Evolutionary conservation across 2,113 vertebrate species (phyloP).

Genomic region (Pterocles burchelli): DNA sequence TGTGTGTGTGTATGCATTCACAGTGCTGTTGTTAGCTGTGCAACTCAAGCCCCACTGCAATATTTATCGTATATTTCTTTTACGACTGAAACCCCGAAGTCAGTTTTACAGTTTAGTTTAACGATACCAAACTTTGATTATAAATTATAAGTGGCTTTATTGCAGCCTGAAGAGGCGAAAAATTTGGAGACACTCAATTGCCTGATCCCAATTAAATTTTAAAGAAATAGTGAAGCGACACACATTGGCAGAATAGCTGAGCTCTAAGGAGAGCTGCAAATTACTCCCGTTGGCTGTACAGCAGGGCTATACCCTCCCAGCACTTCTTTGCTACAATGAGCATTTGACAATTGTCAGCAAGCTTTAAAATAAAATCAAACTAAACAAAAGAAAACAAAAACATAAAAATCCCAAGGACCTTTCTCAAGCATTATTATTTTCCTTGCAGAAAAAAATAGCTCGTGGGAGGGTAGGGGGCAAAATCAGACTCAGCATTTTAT

Average conservation of each 20-base stretch:
- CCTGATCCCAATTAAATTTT: constrained; percentile 70
- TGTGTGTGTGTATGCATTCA: neutral
- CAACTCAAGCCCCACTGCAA: neutral
- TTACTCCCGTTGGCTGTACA: neutral
- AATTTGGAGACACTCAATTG: constrained; percentile 6
- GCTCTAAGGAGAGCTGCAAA: constrained; percentile 18
- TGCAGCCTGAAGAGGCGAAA: constrained; percentile 30
- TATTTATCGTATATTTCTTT: constrained; percentile 64
- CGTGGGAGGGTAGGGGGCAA: neutral
- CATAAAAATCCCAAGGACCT: neutral
- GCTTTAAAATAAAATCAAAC: constrained; percentile 44
- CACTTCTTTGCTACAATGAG: constrained; percentile 18
- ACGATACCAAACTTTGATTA: constrained; percentile 73
- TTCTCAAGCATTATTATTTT: constrained; percentile 27
- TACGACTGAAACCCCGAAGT: constrained; percentile 63
- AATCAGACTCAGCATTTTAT: constrained; percentile 18
- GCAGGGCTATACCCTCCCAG: neutral
- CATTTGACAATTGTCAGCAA: constrained; percentile 50
- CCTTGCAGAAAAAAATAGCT: neutral
- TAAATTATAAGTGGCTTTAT: constrained; percentile 69
- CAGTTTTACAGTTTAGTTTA: constrained; percentile 68
- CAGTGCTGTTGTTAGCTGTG: neutral
- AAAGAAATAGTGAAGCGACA: constrained; percentile 67
- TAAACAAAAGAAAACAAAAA: constrained; percentile 8
- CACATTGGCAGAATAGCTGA: neutral